phyloP scores from a whole-genome alignment of 53 echinoderm and acorn worm genomes.

The Temnopleurus reevesii region DNA sequence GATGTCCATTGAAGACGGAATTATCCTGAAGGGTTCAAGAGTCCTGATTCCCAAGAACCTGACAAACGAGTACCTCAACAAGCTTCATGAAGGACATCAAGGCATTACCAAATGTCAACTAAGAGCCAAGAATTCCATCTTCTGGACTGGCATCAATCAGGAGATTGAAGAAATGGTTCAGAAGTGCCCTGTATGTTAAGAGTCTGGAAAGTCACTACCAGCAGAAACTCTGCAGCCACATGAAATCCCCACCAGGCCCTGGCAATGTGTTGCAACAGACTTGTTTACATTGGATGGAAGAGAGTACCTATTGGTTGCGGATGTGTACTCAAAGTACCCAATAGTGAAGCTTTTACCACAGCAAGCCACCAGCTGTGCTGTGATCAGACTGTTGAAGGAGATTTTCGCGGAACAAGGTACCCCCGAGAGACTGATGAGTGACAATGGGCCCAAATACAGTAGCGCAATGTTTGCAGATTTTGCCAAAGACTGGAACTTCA shows the following conservation, averaged over 20 bases:
- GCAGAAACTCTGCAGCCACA: slow-evolving; percentile 65
- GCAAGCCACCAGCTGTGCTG: slow-evolving; percentile 42
- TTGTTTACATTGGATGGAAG: slow-evolving; percentile 55
- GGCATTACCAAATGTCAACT: background rate
- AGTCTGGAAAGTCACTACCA: slow-evolving; percentile 44
- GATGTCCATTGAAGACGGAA: slow-evolving; percentile 55
- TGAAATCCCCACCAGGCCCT: slow-evolving; percentile 64
- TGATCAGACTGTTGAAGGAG: slow-evolving; percentile 50
- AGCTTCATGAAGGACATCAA: background rate
- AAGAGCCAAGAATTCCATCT: background rate
- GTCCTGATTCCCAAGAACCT: slow-evolving; percentile 38
- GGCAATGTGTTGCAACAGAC: slow-evolving; percentile 68
- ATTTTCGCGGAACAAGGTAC: slow-evolving; percentile 67
- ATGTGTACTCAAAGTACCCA: slow-evolving; percentile 73
- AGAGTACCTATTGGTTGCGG: slow-evolving; percentile 67
- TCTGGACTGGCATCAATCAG: background rate
- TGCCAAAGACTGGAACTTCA: slow-evolving; percentile 64
- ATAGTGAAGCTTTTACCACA: slow-evolving; percentile 46
- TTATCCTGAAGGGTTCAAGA: slow-evolving; percentile 58
- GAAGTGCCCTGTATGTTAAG: slow-evolving; percentile 53
- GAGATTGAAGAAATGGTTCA: slow-evolving; percentile 6
- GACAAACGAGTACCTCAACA: slow-evolving; percentile 22
- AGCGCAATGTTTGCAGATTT: slow-evolving; percentile 60
- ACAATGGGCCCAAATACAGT: slow-evolving; percentile 64
- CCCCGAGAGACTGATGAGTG: slow-evolving; percentile 59